These are phyloP conservation scores for Myotis yumanensis DNA, from an alignment of 2,113 vertebrate species.

Conservation along the genomic window DNA sequence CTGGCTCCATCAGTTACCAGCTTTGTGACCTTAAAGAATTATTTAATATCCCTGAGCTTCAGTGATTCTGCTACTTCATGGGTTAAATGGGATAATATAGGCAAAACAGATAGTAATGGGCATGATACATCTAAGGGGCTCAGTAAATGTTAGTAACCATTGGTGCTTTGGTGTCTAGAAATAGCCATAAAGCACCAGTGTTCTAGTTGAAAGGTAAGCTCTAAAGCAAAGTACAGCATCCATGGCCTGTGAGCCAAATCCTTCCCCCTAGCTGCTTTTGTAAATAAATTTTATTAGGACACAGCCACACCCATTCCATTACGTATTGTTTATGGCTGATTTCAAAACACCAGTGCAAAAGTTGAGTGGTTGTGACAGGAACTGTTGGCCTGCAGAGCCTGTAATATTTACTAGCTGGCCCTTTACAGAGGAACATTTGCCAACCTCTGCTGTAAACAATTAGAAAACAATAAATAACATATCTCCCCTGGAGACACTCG, in stretches of 20 bases:
- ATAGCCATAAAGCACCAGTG: background rate
- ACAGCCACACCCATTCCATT: background rate
- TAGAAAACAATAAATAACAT: constrained; percentile 25
- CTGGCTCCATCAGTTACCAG: background rate
- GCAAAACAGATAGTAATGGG: background rate
- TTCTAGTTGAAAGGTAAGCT: background rate
- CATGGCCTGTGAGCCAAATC: background rate
- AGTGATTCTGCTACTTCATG: background rate
- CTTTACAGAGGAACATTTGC: background rate
- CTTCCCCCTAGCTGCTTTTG: background rate
- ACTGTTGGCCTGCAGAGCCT: background rate
- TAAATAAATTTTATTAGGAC: constrained; percentile 16
- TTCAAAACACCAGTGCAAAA: background rate
- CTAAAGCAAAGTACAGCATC: background rate
- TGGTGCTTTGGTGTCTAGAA: background rate
- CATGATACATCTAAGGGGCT: background rate
- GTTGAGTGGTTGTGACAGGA: background rate
- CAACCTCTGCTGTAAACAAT: constrained; percentile 1
- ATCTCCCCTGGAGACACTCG: constrained; percentile 12
- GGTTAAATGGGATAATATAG: background rate
- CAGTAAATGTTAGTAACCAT: background rate
- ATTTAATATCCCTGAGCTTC: constrained; percentile 15
- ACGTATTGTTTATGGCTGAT: background rate
- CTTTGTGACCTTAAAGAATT: background rate
- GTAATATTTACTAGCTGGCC: background rate